Percentiles rank a stretch among this genome's conserved stretches.
phyloP scores from a whole-genome alignment of 2,888 invertebrate species.

The Tachina fera region DNA sequence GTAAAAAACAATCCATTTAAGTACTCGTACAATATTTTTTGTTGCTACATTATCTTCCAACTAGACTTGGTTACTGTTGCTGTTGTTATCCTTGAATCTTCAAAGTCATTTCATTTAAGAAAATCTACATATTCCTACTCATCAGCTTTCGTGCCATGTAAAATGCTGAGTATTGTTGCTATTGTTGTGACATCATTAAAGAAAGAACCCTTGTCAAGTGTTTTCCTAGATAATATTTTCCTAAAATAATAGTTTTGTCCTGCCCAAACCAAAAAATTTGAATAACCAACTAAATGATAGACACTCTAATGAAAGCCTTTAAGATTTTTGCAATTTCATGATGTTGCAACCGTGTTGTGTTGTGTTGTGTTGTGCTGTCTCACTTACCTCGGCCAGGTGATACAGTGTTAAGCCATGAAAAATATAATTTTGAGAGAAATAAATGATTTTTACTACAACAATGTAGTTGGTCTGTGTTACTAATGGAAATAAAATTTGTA shows the following conservation, averaged over 20 bases:
- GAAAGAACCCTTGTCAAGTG: conserved; percentile 81
- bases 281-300: conserved; percentile 41
- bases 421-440: conserved; percentile 53
- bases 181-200: conserved; percentile 76
- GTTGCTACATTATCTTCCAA: conserved; percentile 28
- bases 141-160: conserved; percentile 14
- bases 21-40: conserved; percentile 49
- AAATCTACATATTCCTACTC: conserved; percentile 34
- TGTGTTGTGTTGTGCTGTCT: not conserved
- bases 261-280: conserved; percentile 13
- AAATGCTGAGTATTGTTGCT: conserved; percentile 44
- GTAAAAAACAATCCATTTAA: conserved; percentile 67
- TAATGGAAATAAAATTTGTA: conserved; percentile 25
- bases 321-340: conserved; percentile 62
- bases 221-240: conserved; percentile 72
- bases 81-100: conserved; percentile 73
- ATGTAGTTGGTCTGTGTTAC: not conserved
- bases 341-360: conserved; percentile 36
- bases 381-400: conserved; percentile 64
- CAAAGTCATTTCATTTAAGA: conserved; percentile 74
- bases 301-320: conserved; percentile 69
- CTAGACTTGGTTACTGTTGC: conserved; percentile 36
- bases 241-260: conserved; percentile 71
- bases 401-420: conserved; percentile 70
- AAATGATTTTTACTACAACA: conserved; percentile 32